phyloP scores from a whole-genome alignment of 2,888 invertebrate genomes.

The Ashinkailepas kermadecensis region DNA sequence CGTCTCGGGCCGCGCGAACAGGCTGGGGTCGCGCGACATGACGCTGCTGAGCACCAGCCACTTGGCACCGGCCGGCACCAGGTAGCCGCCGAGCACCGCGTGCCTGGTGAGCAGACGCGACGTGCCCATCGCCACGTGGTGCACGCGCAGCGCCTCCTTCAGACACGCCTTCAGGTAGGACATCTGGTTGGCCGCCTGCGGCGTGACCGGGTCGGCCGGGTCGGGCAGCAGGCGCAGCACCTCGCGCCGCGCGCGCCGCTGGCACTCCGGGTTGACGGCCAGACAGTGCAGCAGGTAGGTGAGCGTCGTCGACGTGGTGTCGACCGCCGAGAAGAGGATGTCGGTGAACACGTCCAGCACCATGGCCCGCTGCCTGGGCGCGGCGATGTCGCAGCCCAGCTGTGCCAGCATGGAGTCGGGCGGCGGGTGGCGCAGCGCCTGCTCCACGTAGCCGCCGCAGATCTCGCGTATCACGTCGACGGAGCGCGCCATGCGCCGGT shows the following conservation, averaged over 20 bases:
- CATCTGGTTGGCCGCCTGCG: slow-evolving; percentile 29
- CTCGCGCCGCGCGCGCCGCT: slow-evolving; percentile 10
- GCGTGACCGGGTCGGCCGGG: not conserved
- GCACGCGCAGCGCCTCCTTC: slow-evolving; percentile 40
- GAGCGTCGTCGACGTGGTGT: slow-evolving; percentile 23
- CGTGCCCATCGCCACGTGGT: slow-evolving; percentile 42
- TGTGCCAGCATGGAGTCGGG: not conserved
- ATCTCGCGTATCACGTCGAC: not conserved
- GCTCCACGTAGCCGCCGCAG: not conserved
- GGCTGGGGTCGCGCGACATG: slow-evolving; percentile 30
- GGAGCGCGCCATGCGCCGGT: not conserved
- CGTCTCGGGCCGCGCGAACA: slow-evolving; percentile 39
- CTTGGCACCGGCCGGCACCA: slow-evolving; percentile 29
- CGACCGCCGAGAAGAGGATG: not conserved
- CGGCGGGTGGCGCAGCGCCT: not conserved
- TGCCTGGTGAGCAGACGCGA: slow-evolving; percentile 41
- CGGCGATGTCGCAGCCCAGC: not conserved
- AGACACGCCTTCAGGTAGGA: slow-evolving; percentile 39
- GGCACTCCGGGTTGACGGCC: slow-evolving; percentile 4
- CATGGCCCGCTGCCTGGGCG: not conserved
- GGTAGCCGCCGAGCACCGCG: slow-evolving; percentile 42
- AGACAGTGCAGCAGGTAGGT: slow-evolving; percentile 17
- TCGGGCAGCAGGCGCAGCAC: not conserved
- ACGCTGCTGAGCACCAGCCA: slow-evolving; percentile 21
- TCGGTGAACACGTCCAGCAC: not conserved